Conservation (phyloP, 1,140 invertebrate genomes). For the Cataglyphis hispanica region DNA sequence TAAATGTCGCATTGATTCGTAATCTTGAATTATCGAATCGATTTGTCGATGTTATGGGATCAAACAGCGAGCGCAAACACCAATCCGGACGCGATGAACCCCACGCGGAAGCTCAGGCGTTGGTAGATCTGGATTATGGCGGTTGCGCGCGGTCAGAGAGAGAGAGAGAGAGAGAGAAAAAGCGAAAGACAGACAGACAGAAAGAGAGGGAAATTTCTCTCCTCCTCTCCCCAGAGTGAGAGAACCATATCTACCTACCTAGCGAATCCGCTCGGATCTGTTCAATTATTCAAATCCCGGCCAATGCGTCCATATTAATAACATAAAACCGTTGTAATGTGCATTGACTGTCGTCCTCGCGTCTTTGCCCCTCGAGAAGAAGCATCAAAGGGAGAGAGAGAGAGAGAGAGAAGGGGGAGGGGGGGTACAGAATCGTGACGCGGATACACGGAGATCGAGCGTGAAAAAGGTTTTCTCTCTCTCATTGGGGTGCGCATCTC, state of each 20-base stretch:
- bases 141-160: constrained; percentile 37
- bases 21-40: constrained; percentile 56
- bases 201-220: not conserved
- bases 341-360: constrained; percentile 75
- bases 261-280: constrained; percentile 68
- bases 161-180: not conserved
- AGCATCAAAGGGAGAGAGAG: no score
- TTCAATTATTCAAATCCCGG: constrained; percentile 82
- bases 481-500: constrained; percentile 50
- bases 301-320: constrained; percentile 80
- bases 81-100: constrained; percentile 50
- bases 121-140: constrained; percentile 63
- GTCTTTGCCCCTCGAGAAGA: constrained; percentile 25
- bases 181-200: not conserved
- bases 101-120: constrained; percentile 53
- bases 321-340: constrained; percentile 84
- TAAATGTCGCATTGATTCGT: constrained; percentile 59
- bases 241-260: constrained; percentile 13
- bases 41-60: constrained; percentile 46
- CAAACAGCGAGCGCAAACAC: constrained; percentile 35
- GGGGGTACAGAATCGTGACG: constrained; percentile 54
- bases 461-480: constrained; percentile 71
- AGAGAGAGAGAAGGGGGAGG: not conserved
- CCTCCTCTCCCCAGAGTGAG: not conserved
- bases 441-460: constrained; percentile 74